Evolutionary conservation across 2,888 invertebrate species (phyloP), one percentile per base, ranked within the genome.

Genomic region (Apomyelois bistriatella): DNA sequence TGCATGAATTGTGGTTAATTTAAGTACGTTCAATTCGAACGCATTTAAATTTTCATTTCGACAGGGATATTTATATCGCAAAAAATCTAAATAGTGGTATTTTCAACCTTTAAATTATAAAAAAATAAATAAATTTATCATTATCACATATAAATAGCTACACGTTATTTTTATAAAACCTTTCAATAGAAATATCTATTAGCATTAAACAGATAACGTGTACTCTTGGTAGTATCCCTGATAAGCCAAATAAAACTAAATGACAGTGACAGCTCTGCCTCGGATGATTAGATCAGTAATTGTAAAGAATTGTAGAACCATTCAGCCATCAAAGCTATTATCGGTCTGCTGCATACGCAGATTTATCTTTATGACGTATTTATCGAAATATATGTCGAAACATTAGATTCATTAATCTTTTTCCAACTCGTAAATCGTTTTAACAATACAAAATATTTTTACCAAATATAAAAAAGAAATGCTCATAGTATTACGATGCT

Each of bases 311-410:
- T 10, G 46, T 22, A 22, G 28, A 13, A 41, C 43, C 30, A 30
- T 8, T 43, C 30, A 30, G 15, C 28, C n/a, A 28, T 43, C 43
- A 43, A 28, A 28, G 17, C 15, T 5, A 7, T 12, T 43, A 43
- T 43, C 42, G 12, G 32, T 10, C 13, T 15, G 32, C 32, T 15
- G 32, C 32, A 30, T 32, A 46, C 46, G 16, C 46, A 16, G 46
- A 46, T 46, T 43, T 46, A 46, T 46, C 32, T 46, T 6, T 13
- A 43, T 13, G 43, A n/a, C n/a, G 43, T 30, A 12, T 28, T 46
- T 32, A 46, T 46, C 46, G n/a, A 10, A 16, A 46, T 16, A 5
- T 32, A 35, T 32, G 10, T n/a, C 16, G 12, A 32, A n/a, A 12
- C 13, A 43, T 28, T 8, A 28, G 13, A 30, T n/a, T 13, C 30